Base-by-base conservation (phyloP, 2,113 vertebrate genomes). In the Saguinus midas region DNA sequence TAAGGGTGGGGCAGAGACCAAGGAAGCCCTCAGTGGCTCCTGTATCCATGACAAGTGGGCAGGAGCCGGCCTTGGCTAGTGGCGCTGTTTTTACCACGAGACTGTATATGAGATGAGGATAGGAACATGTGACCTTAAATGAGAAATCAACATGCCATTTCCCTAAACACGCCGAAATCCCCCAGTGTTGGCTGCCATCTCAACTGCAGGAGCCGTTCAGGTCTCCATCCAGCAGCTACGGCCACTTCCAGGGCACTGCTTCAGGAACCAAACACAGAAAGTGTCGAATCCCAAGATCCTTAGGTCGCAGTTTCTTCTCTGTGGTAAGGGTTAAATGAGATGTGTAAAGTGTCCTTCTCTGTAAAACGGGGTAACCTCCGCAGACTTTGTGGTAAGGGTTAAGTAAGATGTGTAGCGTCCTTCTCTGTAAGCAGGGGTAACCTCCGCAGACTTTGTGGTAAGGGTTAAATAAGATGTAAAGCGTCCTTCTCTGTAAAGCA, bases 191-290 rank as follows among this genome's bases (percentile, higher is more conserved):
- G 1, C 45, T 10, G 11, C 40, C 11, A 0, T 79, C 52, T 75
- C 35, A 45, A 35, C 35, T 75, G 0, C 18, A 50, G 57, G 72
- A 16, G 35, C 18, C 11, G 0, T 20, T 55, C 20, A 21, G 43
- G 27, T n/a, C 64, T 48, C 20, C 40, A 45, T 6, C 13, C 3
- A 1, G 55, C 27, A 32, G 32, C n/a, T 4, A 4, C 0, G 32
- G 45, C 40, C 13, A 6, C 11, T 58, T 79, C 40, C 25, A 70
- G 18, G 40, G 14, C 8, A 43, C 52, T 43, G 27, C 20, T 35
- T 75, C 43, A 66, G 35, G 64, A 76, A 43, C 20, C 43, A 86
- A 50, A 58, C 0, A 0, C 17, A 55, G 3, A 87, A 35, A 37
- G 32, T 17, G 50, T 6, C 37, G 81, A 72, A 84, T 43, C 40